phyloP scores from a whole-genome alignment of 1,140 invertebrate genomes.

The Aphelenchoides fujianensis region DNA sequence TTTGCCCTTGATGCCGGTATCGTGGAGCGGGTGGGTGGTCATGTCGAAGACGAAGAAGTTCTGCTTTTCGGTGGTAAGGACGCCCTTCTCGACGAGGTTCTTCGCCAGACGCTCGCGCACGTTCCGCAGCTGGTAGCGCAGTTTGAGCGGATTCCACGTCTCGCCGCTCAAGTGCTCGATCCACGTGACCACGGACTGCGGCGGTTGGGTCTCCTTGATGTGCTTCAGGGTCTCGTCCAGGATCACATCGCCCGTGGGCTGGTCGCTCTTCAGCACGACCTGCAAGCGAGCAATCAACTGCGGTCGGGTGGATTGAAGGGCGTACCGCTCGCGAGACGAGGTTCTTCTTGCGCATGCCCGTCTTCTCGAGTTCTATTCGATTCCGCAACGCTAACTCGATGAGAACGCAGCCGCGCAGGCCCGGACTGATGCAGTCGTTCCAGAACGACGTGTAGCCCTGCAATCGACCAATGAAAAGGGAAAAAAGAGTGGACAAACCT shows the following conservation, averaged over 20 bases:
- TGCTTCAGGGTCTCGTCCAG: constrained; percentile 97
- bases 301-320: constrained; percentile 16
- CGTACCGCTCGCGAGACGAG: constrained; percentile 76
- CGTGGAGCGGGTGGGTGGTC: constrained; percentile 97
- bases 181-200: constrained; percentile 96
- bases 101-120: constrained; percentile 97
- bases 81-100: constrained; percentile 98
- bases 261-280: constrained; percentile 73
- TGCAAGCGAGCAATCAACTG: constrained; percentile 37
- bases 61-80: constrained; percentile 99
- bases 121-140: constrained; percentile 96
- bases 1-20: constrained; percentile 89
- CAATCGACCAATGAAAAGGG: constrained; percentile 37
- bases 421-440: constrained; percentile 99
- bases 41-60: constrained; percentile 99
- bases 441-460: constrained; percentile 99
- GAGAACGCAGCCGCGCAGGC: constrained; percentile 92
- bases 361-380: constrained; percentile 89
- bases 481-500: constrained; percentile 40
- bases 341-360: constrained; percentile 87
- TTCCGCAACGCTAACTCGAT: constrained; percentile 91
- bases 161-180: constrained; percentile 97
- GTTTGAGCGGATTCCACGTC: constrained; percentile 98
- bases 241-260: constrained; percentile 92
- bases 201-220: constrained; percentile 91